Conservation (phyloP, 1,140 invertebrate genomes). For the Psix sp. region DNA sequence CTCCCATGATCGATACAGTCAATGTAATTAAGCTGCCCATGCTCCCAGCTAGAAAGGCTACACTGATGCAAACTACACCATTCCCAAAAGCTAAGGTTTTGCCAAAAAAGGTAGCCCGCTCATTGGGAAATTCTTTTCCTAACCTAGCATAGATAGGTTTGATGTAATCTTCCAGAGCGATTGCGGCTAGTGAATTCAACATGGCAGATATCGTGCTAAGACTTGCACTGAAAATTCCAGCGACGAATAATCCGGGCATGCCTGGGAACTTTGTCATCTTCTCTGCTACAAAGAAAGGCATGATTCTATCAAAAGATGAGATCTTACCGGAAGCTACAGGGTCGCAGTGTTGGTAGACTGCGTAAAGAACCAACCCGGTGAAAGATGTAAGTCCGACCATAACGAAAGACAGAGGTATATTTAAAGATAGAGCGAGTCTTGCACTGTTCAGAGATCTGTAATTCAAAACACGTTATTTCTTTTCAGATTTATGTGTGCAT, state of each 20-base stretch:
- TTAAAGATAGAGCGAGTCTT: constrained; percentile 80
- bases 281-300: constrained; percentile 83
- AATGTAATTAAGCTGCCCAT: constrained; percentile 86
- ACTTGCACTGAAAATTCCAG: constrained; percentile 83
- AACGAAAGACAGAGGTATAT: constrained; percentile 81
- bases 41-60: constrained; percentile 84
- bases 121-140: constrained; percentile 62
- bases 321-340: constrained; percentile 81
- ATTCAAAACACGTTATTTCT: constrained; percentile 62
- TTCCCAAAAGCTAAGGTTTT: constrained; percentile 83
- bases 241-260: constrained; percentile 80
- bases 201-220: constrained; percentile 91
- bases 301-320: constrained; percentile 64
- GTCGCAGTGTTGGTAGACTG: constrained; percentile 86
- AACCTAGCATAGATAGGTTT: constrained; percentile 71
- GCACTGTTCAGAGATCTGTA: constrained; percentile 81
- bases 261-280: constrained; percentile 83
- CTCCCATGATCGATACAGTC: constrained; percentile 85
- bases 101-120: constrained; percentile 70
- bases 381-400: constrained; percentile 83
- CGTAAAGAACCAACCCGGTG: constrained; percentile 86
- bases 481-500: no score
- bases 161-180: constrained; percentile 90
- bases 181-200: constrained; percentile 90
- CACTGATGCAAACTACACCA: constrained; percentile 82